Conservation (phyloP, 1,140 invertebrate genomes). For the Drosophila rhopaloa region DNA sequence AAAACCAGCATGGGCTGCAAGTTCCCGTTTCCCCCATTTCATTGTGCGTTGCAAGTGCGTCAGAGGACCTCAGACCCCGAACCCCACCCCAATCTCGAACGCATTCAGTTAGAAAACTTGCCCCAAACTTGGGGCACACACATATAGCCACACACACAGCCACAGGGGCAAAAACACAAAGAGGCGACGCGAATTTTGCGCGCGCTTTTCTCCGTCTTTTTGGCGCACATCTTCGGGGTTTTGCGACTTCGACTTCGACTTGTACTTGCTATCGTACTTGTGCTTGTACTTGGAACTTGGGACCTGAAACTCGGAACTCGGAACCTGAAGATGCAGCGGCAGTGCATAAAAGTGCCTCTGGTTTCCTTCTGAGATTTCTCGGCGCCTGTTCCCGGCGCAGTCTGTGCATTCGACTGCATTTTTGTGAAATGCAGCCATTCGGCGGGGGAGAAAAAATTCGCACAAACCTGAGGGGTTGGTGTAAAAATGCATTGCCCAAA, state of each 20-base stretch:
- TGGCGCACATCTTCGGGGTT: constrained; percentile 67
- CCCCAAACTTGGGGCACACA: constrained; percentile 56
- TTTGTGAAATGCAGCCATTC: constrained; percentile 51
- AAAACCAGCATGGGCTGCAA: neutral
- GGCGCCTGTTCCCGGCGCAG: constrained; percentile 69
- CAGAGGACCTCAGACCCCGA: constrained; percentile 15
- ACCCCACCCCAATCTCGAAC: constrained; percentile 20
- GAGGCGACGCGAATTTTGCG: constrained; percentile 68
- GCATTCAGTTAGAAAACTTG: constrained; percentile 67
- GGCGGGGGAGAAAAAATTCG: constrained; percentile 30
- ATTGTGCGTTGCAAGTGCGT: constrained; percentile 51
- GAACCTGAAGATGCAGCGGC: constrained; percentile 54
- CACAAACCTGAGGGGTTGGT: constrained; percentile 35
- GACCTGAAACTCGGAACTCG: constrained; percentile 4
- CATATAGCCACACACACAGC: constrained; percentile 22
- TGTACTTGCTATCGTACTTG: constrained; percentile 27
- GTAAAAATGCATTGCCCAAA: constrained; percentile 48
- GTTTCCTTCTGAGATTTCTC: constrained; percentile 56
- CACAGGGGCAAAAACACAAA: constrained; percentile 1
- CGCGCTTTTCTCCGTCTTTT: constrained; percentile 65
- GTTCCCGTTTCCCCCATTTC: neutral
- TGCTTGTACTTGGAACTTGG: constrained; percentile 22
- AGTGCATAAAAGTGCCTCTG: constrained; percentile 39
- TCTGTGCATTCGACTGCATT: constrained; percentile 76
- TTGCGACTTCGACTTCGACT: constrained; percentile 54